A percentile compares a stretch with the other conserved stretches of the same genome.
These are phyloP conservation scores for Cettia cetti DNA, from an alignment of 2,113 vertebrate species.

Conservation along the genomic window DNA sequence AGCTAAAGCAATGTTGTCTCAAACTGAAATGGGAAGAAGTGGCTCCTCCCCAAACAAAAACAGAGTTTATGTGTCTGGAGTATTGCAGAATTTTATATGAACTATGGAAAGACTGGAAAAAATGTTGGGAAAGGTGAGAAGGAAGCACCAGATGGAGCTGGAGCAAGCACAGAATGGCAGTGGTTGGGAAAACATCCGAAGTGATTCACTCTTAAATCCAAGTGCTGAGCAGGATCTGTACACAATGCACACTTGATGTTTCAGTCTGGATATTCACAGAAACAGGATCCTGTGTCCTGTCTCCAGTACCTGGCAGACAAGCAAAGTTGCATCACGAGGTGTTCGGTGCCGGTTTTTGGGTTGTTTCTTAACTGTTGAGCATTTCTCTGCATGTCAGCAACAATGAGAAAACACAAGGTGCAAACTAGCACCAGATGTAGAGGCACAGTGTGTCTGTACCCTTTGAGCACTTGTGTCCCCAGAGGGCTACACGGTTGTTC, in stretches of 20 bases:
- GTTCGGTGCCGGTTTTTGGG: background rate
- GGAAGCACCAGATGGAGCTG: background rate
- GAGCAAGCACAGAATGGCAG: background rate
- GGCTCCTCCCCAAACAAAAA: background rate
- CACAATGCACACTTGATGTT: background rate
- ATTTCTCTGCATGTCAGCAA: background rate
- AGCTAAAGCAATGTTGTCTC: background rate
- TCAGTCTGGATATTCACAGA: background rate
- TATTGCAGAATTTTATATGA: background rate
- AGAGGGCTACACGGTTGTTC: background rate
- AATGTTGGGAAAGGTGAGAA: background rate
- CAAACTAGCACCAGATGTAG: background rate
- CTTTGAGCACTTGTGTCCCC: background rate
- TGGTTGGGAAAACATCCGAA: background rate
- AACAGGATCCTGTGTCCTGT: background rate
- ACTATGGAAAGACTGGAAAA: background rate
- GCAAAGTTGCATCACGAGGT: background rate
- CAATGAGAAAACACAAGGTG: background rate
- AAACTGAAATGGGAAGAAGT: background rate
- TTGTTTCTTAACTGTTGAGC: background rate
- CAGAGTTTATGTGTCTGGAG: background rate
- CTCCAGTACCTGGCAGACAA: background rate
- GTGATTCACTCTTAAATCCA: background rate
- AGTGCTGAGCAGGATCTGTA: background rate
- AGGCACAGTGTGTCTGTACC: background rate